These are phyloP conservation scores for Cacoxenus indagator DNA, from an alignment of 2,888 invertebrate genomes.

Conservation along the genomic window DNA sequence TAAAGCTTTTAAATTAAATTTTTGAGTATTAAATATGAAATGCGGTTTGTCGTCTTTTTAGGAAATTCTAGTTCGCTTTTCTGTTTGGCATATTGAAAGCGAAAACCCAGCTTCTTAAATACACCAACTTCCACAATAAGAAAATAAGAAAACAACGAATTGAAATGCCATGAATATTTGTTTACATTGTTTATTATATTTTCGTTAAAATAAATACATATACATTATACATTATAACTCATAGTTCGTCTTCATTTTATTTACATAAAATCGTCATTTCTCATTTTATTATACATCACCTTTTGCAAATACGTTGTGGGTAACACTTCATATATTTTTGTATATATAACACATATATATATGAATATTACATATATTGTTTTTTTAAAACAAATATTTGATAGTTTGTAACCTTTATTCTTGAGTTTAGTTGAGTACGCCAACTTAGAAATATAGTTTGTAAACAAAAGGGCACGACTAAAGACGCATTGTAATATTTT, in stretches of 20 bases:
- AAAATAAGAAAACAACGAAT: background rate
- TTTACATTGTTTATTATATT: constrained; percentile 35
- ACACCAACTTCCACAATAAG: background rate
- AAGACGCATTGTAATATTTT: constrained; percentile 40
- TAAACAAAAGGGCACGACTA: constrained; percentile 46
- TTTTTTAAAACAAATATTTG: constrained; percentile 16
- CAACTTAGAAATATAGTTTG: constrained; percentile 29
- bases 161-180: constrained; percentile 36
- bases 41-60: constrained; percentile 33
- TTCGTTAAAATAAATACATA: constrained; percentile 37
- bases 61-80: no score
- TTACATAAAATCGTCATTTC: constrained; percentile 15
- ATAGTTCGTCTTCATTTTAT: constrained; percentile 8
- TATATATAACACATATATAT: no score
- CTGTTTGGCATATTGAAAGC: background rate
- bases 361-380: constrained; percentile 31
- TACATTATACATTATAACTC: constrained; percentile 26
- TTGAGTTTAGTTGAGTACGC: constrained; percentile 28
- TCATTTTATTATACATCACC: background rate
- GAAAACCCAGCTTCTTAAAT: background rate
- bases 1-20: no score
- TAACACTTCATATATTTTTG: constrained; percentile 21
- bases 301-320: constrained; percentile 13
- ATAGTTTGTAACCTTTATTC: constrained; percentile 16
- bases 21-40: no score